Base-by-base conservation (phyloP, 2,888 invertebrate genomes). In the Brassicogethes aeneus region DNA sequence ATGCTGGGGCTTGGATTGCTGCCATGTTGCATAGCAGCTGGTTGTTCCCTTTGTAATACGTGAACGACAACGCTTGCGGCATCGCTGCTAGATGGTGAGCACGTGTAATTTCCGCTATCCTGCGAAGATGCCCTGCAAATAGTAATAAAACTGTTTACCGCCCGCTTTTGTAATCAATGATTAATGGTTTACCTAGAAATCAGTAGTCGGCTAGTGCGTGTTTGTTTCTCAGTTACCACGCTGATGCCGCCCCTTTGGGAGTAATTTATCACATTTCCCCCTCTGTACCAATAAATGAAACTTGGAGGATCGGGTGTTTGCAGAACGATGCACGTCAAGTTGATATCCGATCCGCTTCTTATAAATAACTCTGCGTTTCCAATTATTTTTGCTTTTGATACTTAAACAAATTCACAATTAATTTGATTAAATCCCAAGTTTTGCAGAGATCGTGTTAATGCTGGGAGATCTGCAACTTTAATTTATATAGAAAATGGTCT, bases 81-180 rank as follows among this genome's bases (percentile, higher is more conserved):
- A 52, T 75, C 74, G 36, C 74, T 65, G 48, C 62, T 63, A 12
- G 66, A 68, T 8, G 91, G 90, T 41, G 85, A 82, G 66, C 90
- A 91, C 44, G 90, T 91, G 68, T 91, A 91, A 73, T 90, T 90
- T 53, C 91, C 90, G 40, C 83, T 87, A 72, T 90, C 89, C 46
- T 81, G 56, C 32, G 87, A 80, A 52, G 84, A 79, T 37, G 90
- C 90, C 56, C 85, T n/a, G n/a, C n/a, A n/a, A n/a, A n/a, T n/a
- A n/a, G n/a, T n/a, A n/a, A n/a, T n/a, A n/a, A n/a, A n/a, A n/a
- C n/a, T n/a, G n/a, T n/a, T n/a, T n/a, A n/a, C n/a, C n/a, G n/a
- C n/a, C n/a, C n/a, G n/a, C n/a, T n/a, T n/a, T n/a, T n/a, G n/a
- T n/a, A n/a, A n/a, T n/a, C n/a, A n/a, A n/a, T n/a, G n/a, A n/a